A percentile compares a stretch with the other conserved stretches of the same genome.
Evolutionary conservation across 2,888 invertebrate genomes (phyloP).

Genomic region (Netelia melanura): DNA sequence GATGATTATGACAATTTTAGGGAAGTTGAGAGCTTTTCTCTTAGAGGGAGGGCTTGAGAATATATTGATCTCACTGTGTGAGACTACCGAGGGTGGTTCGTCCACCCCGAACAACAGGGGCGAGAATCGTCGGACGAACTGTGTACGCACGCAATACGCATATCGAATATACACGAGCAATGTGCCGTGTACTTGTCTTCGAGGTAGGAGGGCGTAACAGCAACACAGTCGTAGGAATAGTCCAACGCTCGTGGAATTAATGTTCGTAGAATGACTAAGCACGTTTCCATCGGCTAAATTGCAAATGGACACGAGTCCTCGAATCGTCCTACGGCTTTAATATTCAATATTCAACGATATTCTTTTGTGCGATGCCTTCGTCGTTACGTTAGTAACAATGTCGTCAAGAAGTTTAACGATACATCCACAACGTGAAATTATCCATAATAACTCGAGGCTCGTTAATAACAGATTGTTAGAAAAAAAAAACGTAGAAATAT

Average conservation of each 20-base stretch:
- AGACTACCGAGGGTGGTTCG: conserved; percentile 54
- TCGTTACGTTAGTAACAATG: neutral
- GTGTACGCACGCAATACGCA: conserved; percentile 20
- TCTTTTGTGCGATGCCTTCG: neutral
- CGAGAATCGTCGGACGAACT: conserved; percentile 37
- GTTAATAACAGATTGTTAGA: neutral
- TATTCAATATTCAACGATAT: conserved; percentile 19
- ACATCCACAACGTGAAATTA: neutral
- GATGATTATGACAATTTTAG: neutral
- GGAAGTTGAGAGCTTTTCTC: neutral
- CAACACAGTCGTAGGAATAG: conserved; percentile 50
- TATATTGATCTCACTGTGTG: conserved; percentile 67
- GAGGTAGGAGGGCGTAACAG: conserved; percentile 3
- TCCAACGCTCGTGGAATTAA: conserved; percentile 73
- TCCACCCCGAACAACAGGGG: conserved; percentile 56
- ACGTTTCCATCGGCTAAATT: conserved; percentile 63
- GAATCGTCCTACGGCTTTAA: neutral
- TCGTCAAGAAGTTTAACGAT: conserved; percentile 8
- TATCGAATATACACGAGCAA: conserved; percentile 7
- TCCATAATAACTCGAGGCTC: conserved; percentile 14
- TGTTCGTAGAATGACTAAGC: conserved; percentile 73
- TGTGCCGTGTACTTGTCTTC: neutral
- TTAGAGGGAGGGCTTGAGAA: conserved; percentile 10
- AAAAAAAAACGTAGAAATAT: neutral
- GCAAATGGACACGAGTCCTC: conserved; percentile 44